These are phyloP conservation scores for Acanthisitta chloris DNA, from an alignment of 2,113 vertebrate species.

Conservation along the genomic window DNA sequence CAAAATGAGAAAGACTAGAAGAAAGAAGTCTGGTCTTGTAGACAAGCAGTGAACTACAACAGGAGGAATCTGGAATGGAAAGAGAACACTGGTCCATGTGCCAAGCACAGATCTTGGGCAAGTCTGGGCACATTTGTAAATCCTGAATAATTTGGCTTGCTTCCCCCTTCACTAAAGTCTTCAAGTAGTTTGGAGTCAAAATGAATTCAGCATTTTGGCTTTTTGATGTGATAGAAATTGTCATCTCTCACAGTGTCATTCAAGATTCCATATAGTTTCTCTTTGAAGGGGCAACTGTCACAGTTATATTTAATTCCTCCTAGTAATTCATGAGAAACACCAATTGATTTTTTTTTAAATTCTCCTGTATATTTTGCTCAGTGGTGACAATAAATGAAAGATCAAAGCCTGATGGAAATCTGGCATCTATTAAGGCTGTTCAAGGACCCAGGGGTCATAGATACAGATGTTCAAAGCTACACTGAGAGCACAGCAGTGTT, in stretches of 20 bases:
- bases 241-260: background rate
- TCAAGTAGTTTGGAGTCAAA: background rate
- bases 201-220: background rate
- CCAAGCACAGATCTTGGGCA: background rate
- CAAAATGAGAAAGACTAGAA: background rate
- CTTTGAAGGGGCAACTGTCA: background rate
- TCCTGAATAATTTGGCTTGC: background rate
- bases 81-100: background rate
- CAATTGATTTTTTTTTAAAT: background rate
- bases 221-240: background rate
- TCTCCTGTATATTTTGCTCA: background rate
- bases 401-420: background rate
- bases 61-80: background rate
- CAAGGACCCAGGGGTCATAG: background rate
- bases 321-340: background rate
- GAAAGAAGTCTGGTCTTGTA: background rate
- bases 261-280: background rate
- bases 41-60: background rate
- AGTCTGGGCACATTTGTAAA: background rate
- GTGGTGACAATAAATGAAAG: background rate
- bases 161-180: background rate
- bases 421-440: background rate
- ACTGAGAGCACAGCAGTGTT: background rate
- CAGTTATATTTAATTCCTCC: background rate
- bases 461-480: accelerated